phyloP scores from a whole-genome alignment of 2,888 invertebrate species.

The Chymomyza fuscimana region DNA sequence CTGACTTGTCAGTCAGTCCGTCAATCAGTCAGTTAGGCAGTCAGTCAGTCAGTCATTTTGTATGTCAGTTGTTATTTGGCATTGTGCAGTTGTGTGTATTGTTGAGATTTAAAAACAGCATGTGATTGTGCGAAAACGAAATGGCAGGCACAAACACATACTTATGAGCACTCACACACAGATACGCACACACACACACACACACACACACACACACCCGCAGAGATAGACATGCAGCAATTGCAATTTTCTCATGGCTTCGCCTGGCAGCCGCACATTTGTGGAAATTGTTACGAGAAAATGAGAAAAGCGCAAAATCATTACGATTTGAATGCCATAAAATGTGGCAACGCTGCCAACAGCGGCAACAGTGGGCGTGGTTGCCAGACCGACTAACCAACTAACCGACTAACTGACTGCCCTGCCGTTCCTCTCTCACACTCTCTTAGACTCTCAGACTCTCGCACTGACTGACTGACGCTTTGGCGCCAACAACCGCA shows the following conservation, averaged over 20 bases:
- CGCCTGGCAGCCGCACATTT: slow-evolving; percentile 44
- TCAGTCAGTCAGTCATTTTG: background rate
- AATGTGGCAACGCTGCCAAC: slow-evolving; percentile 26
- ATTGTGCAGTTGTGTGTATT: slow-evolving; percentile 1
- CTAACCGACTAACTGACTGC: background rate
- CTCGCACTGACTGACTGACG: background rate
- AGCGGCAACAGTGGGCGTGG: background rate
- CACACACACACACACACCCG: slow-evolving; percentile 6
- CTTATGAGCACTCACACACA: slow-evolving; percentile 3
- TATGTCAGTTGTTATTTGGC: background rate
- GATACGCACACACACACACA: slow-evolving; percentile 4
- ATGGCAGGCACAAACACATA: slow-evolving; percentile 28
- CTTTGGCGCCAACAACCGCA: slow-evolving; percentile 19
- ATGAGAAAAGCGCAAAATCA: slow-evolving; percentile 54
- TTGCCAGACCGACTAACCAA: background rate
- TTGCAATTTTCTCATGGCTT: slow-evolving; percentile 51
- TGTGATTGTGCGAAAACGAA: slow-evolving; percentile 31
- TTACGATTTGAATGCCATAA: slow-evolving; percentile 60
- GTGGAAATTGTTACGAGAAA: slow-evolving; percentile 49
- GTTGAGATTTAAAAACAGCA: slow-evolving; percentile 26
- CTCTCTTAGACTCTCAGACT: too few relatives aligned
- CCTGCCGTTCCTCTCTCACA: too few relatives aligned
- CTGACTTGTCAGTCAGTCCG: background rate
- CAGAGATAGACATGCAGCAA: slow-evolving; percentile 16
- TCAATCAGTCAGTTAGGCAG: slow-evolving; percentile 3